Evolutionary conservation across 2,797 vertebrate species (phyloP).

Genomic region (Sebastes matsubarae): DNA sequence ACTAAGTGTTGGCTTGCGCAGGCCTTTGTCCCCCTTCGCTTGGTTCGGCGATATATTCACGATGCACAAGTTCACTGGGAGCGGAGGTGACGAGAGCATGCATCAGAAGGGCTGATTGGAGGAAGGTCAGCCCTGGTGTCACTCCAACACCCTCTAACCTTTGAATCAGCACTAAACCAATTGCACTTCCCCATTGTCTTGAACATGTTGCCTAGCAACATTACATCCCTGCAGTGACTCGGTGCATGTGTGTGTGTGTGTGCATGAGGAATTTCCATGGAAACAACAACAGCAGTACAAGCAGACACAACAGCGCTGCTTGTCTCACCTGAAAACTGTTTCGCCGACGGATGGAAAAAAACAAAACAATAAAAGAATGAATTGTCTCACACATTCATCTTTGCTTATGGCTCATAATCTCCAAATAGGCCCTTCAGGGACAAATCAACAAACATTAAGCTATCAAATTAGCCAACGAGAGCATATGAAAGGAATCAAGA

Average conservation of each 20-base stretch:
- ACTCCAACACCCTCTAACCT: constrained; percentile 62
- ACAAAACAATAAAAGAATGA: constrained; percentile 18
- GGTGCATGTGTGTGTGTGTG: constrained; percentile 9
- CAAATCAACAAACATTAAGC: constrained; percentile 33
- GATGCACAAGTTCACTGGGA: constrained; percentile 35
- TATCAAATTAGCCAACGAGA: constrained; percentile 37
- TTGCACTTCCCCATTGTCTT: constrained; percentile 59
- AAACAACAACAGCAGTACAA: constrained; percentile 54
- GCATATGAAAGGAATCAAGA: constrained; percentile 26
- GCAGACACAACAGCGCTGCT: constrained; percentile 21
- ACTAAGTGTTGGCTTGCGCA: constrained; percentile 37
- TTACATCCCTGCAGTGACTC: constrained; percentile 56
- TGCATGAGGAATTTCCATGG: constrained; percentile 69
- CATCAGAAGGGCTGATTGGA: background rate
- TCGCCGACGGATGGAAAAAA: constrained; percentile 3
- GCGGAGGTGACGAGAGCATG: constrained; percentile 19
- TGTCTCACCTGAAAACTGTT: constrained; percentile 26
- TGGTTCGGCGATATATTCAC: constrained; percentile 20
- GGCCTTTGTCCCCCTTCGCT: constrained; percentile 46
- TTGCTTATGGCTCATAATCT: constrained; percentile 20
- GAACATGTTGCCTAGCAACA: constrained; percentile 75
- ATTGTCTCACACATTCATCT: constrained; percentile 1
- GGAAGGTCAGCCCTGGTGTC: constrained; percentile 39
- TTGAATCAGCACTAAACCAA: constrained; percentile 66
- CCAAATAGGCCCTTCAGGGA: constrained; percentile 27